Conservation (phyloP, 2,113 vertebrate species). For the Pterocles burchelli region DNA sequence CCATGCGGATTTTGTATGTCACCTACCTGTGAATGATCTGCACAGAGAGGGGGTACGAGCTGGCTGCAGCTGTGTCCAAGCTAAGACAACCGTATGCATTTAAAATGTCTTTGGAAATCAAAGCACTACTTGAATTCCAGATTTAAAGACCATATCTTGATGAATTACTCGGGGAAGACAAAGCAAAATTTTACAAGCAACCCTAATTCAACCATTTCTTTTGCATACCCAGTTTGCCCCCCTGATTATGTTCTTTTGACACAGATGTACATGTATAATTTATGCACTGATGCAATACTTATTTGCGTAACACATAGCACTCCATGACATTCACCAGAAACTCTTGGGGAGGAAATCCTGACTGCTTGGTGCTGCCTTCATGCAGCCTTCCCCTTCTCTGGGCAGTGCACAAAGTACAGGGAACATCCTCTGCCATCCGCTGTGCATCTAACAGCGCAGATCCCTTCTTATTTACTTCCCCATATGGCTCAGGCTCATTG, state of each 20-base stretch:
- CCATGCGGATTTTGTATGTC: background rate
- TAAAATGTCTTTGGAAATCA: background rate
- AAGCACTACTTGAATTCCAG: background rate
- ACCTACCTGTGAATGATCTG: constrained; percentile 37
- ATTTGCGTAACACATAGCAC: background rate
- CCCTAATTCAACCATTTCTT: background rate
- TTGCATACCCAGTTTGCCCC: background rate
- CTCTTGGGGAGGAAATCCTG: background rate
- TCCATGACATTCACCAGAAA: background rate
- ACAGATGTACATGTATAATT: background rate
- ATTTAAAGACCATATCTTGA: background rate
- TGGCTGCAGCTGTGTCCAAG: background rate
- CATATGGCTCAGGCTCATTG: background rate
- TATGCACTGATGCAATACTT: background rate
- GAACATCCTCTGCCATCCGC: background rate
- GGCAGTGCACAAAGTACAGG: background rate
- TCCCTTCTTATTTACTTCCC: background rate
- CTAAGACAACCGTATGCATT: background rate
- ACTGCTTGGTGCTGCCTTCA: background rate
- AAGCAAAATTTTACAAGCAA: background rate
- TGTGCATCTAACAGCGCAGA: background rate
- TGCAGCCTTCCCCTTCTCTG: background rate
- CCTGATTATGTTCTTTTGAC: background rate
- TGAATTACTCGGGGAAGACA: background rate
- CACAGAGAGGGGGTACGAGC: background rate